Conservation (phyloP, 2,113 vertebrate species). For the Madoqua kirkii region DNA sequence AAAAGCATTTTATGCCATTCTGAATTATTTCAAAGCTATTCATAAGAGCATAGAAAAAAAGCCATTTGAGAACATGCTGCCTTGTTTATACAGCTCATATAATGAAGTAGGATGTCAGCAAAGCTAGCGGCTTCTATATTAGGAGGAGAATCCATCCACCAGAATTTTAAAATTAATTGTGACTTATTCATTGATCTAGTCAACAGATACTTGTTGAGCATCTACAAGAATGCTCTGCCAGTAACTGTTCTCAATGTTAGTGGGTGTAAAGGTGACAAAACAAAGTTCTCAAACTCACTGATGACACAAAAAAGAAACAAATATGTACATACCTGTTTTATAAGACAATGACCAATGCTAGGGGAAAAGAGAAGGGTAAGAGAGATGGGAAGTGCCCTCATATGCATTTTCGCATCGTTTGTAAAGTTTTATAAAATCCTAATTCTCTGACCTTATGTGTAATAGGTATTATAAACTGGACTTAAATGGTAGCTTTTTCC, state of each 20-base stretch:
- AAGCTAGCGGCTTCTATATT: not conserved
- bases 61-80: not conserved
- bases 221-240: not conserved
- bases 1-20: not conserved
- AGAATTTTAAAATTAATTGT: not conserved
- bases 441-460: not conserved
- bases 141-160: not conserved
- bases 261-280: not conserved
- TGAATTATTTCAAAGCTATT: not conserved
- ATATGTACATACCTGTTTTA: not conserved
- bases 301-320: not conserved
- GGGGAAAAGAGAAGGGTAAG: not conserved
- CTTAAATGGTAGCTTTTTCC: conserved; percentile 20
- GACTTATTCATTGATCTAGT: not conserved
- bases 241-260: not conserved
- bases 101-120: not conserved
- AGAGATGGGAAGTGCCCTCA: not conserved
- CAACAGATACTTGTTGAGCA: not conserved
- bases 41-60: not conserved
- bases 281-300: not conserved
- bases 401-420: not conserved
- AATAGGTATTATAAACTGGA: not conserved
- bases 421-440: not conserved
- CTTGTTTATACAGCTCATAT: not conserved
- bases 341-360: not conserved